Conservation (phyloP, 2,797 vertebrate genomes). For the Agapornis canus region DNA sequence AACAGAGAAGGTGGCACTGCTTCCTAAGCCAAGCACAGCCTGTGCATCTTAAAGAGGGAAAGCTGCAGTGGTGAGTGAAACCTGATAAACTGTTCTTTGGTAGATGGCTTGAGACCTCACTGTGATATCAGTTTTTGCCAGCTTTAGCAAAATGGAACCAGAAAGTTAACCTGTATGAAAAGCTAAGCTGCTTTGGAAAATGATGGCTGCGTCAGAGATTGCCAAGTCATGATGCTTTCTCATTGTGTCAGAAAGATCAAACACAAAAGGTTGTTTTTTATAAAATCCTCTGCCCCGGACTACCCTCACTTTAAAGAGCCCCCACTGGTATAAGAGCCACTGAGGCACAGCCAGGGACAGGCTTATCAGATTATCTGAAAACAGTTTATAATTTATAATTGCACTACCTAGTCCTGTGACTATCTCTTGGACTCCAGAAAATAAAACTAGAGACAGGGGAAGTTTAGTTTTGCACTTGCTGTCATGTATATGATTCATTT, state of each 20-base stretch:
- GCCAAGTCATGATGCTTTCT: neutral
- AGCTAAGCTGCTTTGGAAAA: neutral
- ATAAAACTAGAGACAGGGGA: neutral
- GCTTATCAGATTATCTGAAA: neutral
- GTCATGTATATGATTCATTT: neutral
- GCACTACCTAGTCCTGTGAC: neutral
- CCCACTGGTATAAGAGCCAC: neutral
- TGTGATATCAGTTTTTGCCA: neutral
- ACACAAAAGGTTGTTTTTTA: neutral
- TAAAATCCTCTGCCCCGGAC: neutral
- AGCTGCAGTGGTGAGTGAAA: neutral
- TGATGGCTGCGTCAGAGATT: neutral
- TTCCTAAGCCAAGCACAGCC: neutral
- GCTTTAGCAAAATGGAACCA: neutral
- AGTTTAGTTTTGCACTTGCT: neutral
- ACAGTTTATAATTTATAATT: neutral
- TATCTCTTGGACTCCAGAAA: neutral
- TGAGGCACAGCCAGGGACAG: neutral
- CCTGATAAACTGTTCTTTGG: neutral
- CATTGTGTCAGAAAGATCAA: neutral
- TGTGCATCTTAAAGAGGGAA: neutral
- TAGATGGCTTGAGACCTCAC: neutral
- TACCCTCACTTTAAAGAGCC: neutral
- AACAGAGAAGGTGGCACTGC: neutral
- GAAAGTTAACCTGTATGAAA: neutral